phyloP scores from a whole-genome alignment of 2,113 vertebrate species.

The Ophiodon elongatus region DNA sequence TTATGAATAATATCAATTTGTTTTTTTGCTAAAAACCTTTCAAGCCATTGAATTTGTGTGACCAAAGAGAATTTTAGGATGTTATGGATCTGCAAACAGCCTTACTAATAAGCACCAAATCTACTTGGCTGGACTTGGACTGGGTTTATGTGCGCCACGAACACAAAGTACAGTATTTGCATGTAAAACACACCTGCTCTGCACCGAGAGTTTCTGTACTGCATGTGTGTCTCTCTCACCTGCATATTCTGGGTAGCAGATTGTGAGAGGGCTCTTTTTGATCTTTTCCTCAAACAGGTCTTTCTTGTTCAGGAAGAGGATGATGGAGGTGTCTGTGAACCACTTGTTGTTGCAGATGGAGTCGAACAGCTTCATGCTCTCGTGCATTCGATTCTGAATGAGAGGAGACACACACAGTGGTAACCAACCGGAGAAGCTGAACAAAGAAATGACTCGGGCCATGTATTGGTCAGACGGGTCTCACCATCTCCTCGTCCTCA shows the following conservation, averaged over 20 bases:
- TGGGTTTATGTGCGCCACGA: not conserved
- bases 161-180: slow-evolving; percentile 40
- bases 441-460: not conserved
- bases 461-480: not conserved
- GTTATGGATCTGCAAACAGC: not conserved
- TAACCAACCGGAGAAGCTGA: not conserved
- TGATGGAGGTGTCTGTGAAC: slow-evolving; percentile 99
- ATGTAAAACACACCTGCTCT: slow-evolving; percentile 23
- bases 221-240: slow-evolving; percentile 78
- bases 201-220: not conserved
- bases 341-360: slow-evolving; percentile 99
- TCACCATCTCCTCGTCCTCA: slow-evolving; percentile 99
- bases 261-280: slow-evolving; percentile 96
- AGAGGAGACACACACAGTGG: not conserved
- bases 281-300: slow-evolving; percentile 99
- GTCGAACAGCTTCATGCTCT: slow-evolving; percentile 99
- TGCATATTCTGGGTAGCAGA: slow-evolving; percentile 98
- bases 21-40: not conserved
- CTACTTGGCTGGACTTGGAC: not conserved
- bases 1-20: not conserved
- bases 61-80: not conserved
- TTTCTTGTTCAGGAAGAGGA: slow-evolving; percentile 99
- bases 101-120: not conserved
- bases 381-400: slow-evolving; percentile 97
- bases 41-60: not conserved